Percentiles rank a stretch among this genome's conserved stretches.
phyloP scores from a whole-genome alignment of 2,797 vertebrate species.

The Liparis tanakae region DNA sequence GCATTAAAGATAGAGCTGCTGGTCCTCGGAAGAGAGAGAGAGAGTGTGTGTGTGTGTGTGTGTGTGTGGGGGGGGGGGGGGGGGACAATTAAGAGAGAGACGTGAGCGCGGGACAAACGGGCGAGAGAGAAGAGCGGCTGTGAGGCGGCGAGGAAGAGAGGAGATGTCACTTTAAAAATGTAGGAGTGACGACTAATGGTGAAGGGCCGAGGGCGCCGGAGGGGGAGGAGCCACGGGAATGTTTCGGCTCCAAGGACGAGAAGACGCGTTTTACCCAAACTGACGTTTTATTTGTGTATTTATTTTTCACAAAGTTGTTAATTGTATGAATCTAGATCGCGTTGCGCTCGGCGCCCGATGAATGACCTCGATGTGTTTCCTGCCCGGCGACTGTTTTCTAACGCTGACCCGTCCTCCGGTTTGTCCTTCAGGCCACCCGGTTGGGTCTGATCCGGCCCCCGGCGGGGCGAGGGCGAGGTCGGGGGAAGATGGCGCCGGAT shows the following conservation, averaged over 20 bases:
- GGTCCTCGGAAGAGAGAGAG: slow-evolving; percentile 56
- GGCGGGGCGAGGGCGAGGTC: slow-evolving; percentile 85
- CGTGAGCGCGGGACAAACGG: slow-evolving; percentile 45
- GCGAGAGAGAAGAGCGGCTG: slow-evolving; percentile 43
- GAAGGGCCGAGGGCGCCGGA: slow-evolving; percentile 7
- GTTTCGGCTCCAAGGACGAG: background rate
- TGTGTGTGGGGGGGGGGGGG: too few relatives aligned
- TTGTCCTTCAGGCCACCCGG: slow-evolving; percentile 88
- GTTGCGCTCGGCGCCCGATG: background rate
- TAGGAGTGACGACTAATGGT: slow-evolving; percentile 54
- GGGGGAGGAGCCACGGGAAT: background rate
- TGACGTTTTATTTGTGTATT: background rate
- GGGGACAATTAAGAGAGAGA: slow-evolving; percentile 68
- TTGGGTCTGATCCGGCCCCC: slow-evolving; percentile 89
- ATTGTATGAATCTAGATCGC: background rate
- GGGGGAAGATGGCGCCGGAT: slow-evolving; percentile 87
- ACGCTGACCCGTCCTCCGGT: background rate
- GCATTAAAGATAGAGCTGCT: slow-evolving; percentile 81
- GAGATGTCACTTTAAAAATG: slow-evolving; percentile 60
- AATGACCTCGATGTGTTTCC: background rate
- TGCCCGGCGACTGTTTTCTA: background rate
- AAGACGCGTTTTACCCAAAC: background rate
- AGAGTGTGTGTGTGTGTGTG: too few relatives aligned
- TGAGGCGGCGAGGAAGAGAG: slow-evolving; percentile 36
- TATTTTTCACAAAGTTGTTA: background rate